Base-by-base conservation (phyloP, 1,140 invertebrate genomes). In the Trichoplusia ni region DNA sequence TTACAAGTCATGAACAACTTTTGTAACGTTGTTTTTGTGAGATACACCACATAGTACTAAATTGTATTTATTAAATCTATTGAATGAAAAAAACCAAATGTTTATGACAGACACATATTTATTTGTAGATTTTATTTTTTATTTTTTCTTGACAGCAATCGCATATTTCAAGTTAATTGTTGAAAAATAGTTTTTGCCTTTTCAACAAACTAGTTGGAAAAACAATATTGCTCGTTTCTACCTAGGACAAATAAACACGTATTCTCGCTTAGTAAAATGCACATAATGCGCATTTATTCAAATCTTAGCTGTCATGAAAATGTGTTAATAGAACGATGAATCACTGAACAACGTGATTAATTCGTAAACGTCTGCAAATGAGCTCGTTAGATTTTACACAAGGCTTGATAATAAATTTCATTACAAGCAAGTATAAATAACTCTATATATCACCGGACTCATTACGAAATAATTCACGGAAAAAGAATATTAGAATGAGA, bases 351-450 rank as follows among this genome's bases (percentile, higher is more conserved):
- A 18, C 23, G 11, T 44, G 54, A 59, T 33, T 59, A 59, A 59
- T 59, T 44, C 8, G 23, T 8, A 21, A 31, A 16, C 21, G 16
- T 59, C 35, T 40, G 19, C 13, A 38, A 49, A 38, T 40, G 33
- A 56, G 21, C 51, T 56, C 51, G 40, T 40, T 25, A 21, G 13
- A 40, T 16, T 40, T n/a, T n/a, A 49, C 29, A 7, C 18, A 29
- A 49, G 46, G 25, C 25, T 31, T 33, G 25, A 59, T 25, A 59
- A 44, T 59, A 59, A 44, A 59, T 59, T 59, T 59, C 19, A 31
- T 44, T 59, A 38, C 13, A 8, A 6, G 0, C 7, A 40, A 29
- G 11, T 25, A 56, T 27, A 56, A 56, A 56, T 56, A 56, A 40
- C 51, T 51, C 47, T 13, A 40, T 40, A 23, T 56, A 23, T 40